phyloP scores from a whole-genome alignment of 2,113 vertebrate species.

The Hemichromis elongatus region DNA sequence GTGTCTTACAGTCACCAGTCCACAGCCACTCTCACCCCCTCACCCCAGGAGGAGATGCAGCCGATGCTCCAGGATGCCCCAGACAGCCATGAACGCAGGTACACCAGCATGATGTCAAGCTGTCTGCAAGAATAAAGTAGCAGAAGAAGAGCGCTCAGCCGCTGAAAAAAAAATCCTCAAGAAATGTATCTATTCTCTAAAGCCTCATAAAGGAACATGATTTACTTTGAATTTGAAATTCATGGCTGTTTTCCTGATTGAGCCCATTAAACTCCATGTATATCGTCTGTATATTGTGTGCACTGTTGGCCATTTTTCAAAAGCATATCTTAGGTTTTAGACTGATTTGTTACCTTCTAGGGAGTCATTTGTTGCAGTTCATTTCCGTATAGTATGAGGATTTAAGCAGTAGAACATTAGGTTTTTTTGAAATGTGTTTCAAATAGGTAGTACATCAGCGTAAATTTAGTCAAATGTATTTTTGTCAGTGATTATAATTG shows the following conservation, averaged over 20 bases:
- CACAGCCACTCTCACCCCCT: slow-evolving; percentile 95
- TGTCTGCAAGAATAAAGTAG: background rate
- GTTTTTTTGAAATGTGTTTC: background rate
- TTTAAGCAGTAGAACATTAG: background rate
- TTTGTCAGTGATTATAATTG: background rate
- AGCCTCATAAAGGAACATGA: background rate
- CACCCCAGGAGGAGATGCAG: slow-evolving; percentile 94
- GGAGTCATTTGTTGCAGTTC: slow-evolving; percentile 15
- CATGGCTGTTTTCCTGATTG: background rate
- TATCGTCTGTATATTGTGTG: background rate
- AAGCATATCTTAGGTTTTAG: background rate
- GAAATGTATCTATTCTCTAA: background rate
- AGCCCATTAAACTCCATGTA: slow-evolving; percentile 18
- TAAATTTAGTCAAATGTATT: background rate
- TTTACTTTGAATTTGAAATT: background rate
- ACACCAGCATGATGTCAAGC: background rate
- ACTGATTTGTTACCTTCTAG: slow-evolving; percentile 20
- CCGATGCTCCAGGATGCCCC: slow-evolving; percentile 90
- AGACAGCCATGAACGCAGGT: slow-evolving; percentile 90
- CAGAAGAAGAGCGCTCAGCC: background rate
- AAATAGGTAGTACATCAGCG: background rate
- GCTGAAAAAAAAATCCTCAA: background rate
- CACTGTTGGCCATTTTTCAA: background rate
- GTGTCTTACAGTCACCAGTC: slow-evolving; percentile 98
- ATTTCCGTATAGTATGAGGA: background rate